Percentiles rank a stretch among this genome's conserved stretches.
phyloP scores from a whole-genome alignment of 2,797 vertebrate species.

The Coregonus sp. region DNA sequence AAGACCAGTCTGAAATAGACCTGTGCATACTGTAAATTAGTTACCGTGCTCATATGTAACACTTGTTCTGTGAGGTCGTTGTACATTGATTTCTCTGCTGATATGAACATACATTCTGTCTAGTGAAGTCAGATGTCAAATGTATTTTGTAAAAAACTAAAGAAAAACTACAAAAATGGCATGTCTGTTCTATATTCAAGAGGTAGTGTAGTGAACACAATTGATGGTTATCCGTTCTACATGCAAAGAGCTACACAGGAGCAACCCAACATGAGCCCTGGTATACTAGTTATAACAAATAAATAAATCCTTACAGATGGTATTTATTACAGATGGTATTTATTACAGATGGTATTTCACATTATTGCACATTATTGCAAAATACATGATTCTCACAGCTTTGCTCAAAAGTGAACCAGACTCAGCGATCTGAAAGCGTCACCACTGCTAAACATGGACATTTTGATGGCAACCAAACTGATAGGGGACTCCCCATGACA shows the following conservation, averaged over 20 bases:
- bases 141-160: slow-evolving; percentile 31
- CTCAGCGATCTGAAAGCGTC: background rate
- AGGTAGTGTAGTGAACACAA: background rate
- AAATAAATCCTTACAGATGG: no score
- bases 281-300: no score
- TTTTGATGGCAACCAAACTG: no score
- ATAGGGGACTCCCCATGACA: background rate
- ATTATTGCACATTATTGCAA: background rate
- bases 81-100: slow-evolving; percentile 13
- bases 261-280: background rate
- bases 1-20: slow-evolving; percentile 4
- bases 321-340: background rate
- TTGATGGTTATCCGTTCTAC: background rate
- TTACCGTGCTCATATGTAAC: background rate
- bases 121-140: slow-evolving; percentile 4
- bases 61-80: slow-evolving; percentile 13
- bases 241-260: background rate
- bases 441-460: background rate
- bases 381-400: background rate
- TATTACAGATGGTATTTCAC: no score
- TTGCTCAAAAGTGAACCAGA: background rate
- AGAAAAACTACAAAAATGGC: background rate
- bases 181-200: background rate
- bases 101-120: slow-evolving; percentile 15
- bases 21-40: background rate